A percentile compares a stretch with the other conserved stretches of the same genome.
These are phyloP conservation scores for Drosophila histrio DNA, from an alignment of 2,888 invertebrate genomes.

Conservation along the genomic window DNA sequence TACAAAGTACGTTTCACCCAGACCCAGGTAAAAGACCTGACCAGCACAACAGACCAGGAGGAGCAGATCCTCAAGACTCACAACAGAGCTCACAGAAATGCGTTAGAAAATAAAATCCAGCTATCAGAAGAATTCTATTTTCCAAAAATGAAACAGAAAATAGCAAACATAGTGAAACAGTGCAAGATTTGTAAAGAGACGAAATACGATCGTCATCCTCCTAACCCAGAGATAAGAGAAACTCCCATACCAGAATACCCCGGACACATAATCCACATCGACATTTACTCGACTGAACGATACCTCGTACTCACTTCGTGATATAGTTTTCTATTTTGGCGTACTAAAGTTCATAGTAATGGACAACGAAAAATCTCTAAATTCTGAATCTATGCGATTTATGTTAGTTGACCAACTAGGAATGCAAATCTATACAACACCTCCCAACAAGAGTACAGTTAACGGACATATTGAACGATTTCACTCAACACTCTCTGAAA, in stretches of 20 bases:
- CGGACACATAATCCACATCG: constrained; percentile 1
- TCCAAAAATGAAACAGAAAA: constrained; percentile 37
- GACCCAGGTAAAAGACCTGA: too few relatives aligned
- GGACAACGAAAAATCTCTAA: constrained; percentile 1
- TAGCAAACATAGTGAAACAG: constrained; percentile 21
- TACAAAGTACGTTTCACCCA: not conserved
- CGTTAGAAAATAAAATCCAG: constrained; percentile 27
- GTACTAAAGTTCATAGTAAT: not conserved
- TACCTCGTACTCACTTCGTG: not conserved
- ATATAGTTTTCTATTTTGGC: not conserved
- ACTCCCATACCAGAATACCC: too few relatives aligned
- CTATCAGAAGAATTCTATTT: constrained; percentile 34
- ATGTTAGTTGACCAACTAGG: not conserved
- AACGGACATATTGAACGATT: constrained; percentile 14
- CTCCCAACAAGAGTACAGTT: constrained; percentile 1
- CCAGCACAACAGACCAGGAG: constrained; percentile 1
- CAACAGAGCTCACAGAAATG: constrained; percentile 30
- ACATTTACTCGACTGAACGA: constrained; percentile 1
- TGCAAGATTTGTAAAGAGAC: constrained; percentile 12
- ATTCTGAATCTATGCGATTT: not conserved
- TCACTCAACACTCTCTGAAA: not conserved
- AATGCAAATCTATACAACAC: not conserved
- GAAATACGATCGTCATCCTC: constrained; percentile 44
- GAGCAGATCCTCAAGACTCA: constrained; percentile 10
- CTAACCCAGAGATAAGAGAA: constrained; percentile 17